Percentiles rank a stretch among this genome's conserved stretches.
Conservation (phyloP, 2,888 invertebrate genomes). For the Drosophila pullipes region DNA sequence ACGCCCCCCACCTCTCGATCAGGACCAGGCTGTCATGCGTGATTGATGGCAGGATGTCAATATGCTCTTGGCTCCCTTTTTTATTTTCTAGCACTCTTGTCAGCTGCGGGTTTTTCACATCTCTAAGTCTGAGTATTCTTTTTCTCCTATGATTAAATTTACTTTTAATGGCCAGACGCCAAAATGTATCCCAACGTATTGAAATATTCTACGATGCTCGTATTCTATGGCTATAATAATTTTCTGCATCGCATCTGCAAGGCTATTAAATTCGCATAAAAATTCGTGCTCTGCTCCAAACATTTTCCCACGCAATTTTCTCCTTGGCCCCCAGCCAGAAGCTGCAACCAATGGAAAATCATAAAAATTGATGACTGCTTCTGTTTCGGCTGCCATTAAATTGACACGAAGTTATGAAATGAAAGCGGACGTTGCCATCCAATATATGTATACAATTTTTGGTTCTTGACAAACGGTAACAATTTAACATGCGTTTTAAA, state of each 20-base stretch:
- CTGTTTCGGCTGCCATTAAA: slow-evolving; percentile 28
- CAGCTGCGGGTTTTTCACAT: slow-evolving; percentile 31
- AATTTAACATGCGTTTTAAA: slow-evolving; percentile 27
- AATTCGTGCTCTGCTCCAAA: slow-evolving; percentile 33
- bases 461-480: slow-evolving; percentile 13
- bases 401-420: slow-evolving; percentile 58
- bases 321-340: not conserved
- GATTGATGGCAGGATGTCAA: slow-evolving; percentile 77
- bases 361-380: slow-evolving; percentile 82
- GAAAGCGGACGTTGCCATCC: slow-evolving; percentile 18
- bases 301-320: slow-evolving; percentile 51
- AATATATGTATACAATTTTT: not conserved
- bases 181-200: slow-evolving; percentile 27
- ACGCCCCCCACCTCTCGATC: slow-evolving; percentile 17
- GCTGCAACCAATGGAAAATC: slow-evolving; percentile 74
- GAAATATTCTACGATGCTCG: slow-evolving; percentile 16
- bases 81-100: slow-evolving; percentile 44
- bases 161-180: slow-evolving; percentile 64
- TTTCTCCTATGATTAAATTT: slow-evolving; percentile 67
- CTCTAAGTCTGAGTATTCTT: slow-evolving; percentile 8
- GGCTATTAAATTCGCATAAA: slow-evolving; percentile 74
- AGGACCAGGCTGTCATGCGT: slow-evolving; percentile 61
- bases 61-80: slow-evolving; percentile 41
- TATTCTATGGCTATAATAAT: slow-evolving; percentile 59
- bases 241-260: slow-evolving; percentile 75